phyloP scores from a whole-genome alignment of 2,113 vertebrate genomes.

The Brevimyrus niger region DNA sequence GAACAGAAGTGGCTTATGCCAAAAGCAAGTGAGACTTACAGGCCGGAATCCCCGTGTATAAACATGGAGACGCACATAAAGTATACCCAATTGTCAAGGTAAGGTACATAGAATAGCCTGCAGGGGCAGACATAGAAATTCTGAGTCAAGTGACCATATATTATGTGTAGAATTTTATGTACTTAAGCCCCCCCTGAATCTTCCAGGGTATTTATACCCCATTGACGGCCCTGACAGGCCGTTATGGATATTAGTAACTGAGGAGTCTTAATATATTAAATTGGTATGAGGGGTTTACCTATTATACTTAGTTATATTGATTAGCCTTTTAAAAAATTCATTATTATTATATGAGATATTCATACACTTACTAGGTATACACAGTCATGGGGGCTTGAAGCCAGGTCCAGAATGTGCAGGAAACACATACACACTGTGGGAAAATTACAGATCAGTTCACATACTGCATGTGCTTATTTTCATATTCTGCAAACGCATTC shows the following conservation, averaged over 20 bases:
- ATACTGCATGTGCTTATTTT: not conserved
- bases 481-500: not conserved
- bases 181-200: not conserved
- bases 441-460: not conserved
- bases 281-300: not conserved
- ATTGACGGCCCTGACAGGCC: not conserved
- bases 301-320: not conserved
- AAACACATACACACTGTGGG: not conserved
- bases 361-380: not conserved
- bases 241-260: not conserved
- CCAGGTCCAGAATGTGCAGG: not conserved
- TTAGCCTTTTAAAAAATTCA: too few relatives aligned
- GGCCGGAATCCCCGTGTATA: conserved; percentile 56
- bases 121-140: not conserved
- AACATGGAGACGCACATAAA: conserved; percentile 54
- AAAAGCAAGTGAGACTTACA: conserved; percentile 44
- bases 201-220: not conserved
- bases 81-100: conserved; percentile 22
- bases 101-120: not conserved
- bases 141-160: not conserved
- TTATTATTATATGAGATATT: not conserved
- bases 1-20: conserved; percentile 51
- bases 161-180: not conserved
- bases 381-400: not conserved
- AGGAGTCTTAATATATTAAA: not conserved